phyloP scores from a whole-genome alignment of 2,797 vertebrate species.

The Kryptolebias ocellatus region DNA sequence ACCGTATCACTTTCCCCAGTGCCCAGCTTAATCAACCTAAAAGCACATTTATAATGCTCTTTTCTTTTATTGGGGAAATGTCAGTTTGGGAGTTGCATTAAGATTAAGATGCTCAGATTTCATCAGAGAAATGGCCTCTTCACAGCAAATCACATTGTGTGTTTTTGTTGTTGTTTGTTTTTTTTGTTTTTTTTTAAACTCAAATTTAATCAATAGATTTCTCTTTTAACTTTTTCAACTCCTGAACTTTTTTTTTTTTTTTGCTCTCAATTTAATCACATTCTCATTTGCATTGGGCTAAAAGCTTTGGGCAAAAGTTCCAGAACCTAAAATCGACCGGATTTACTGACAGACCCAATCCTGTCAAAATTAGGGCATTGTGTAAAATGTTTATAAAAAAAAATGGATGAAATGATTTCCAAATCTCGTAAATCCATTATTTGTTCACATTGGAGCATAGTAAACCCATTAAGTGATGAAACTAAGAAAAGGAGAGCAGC shows the following conservation, averaged over 20 bases:
- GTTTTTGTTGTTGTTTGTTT: no score
- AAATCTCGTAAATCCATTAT: no score
- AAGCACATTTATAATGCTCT: conserved; percentile 70
- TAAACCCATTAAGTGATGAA: no score
- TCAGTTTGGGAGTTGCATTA: conserved; percentile 44
- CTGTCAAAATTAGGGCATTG: no score
- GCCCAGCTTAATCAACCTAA: conserved; percentile 68
- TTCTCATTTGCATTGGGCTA: conserved; percentile 61
- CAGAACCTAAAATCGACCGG: conserved; percentile 46
- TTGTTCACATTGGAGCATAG: no score
- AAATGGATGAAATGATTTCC: no score
- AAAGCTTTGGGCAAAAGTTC: conserved; percentile 24
- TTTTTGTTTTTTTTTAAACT: conserved; percentile 34
- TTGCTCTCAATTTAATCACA: conserved; percentile 54
- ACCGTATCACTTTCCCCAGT: conserved; percentile 26
- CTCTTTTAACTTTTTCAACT: conserved; percentile 62
- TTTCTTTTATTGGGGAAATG: conserved; percentile 63
- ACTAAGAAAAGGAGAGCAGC: no score
- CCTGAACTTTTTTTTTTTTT: conserved; percentile 43
- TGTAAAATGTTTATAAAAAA: no score
- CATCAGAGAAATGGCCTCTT: conserved; percentile 64
- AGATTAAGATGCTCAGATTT: conserved; percentile 61
- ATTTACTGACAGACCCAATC: conserved; percentile 21
- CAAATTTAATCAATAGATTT: conserved; percentile 63
- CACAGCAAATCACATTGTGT: conserved; percentile 62